Conservation (phyloP, 2,888 invertebrate species). For the Calameuta pallipes region DNA sequence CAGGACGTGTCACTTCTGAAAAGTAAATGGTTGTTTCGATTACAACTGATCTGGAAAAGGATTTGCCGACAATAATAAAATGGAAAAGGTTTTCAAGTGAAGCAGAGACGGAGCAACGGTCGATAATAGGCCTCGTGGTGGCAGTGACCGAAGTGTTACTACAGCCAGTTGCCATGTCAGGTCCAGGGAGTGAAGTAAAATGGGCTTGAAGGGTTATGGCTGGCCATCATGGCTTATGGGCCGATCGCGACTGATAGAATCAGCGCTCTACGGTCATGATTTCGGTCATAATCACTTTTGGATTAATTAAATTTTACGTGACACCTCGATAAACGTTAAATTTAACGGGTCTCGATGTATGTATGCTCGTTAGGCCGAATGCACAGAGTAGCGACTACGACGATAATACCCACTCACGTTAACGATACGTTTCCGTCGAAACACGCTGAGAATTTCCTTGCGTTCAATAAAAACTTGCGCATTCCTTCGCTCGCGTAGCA, state of each 20-base stretch:
- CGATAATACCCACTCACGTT: conserved; percentile 14
- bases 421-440: conserved; percentile 27
- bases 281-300: conserved; percentile 65
- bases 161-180: conserved; percentile 57
- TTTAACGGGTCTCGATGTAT: conserved; percentile 54
- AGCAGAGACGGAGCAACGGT: neutral
- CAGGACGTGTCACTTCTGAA: too few species aligned
- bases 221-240: conserved; percentile 61
- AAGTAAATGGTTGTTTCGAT: too few species aligned
- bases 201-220: conserved; percentile 62
- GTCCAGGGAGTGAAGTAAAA: conserved; percentile 63
- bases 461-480: too few species aligned
- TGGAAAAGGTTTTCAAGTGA: too few species aligned
- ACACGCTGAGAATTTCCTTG: conserved; percentile 8
- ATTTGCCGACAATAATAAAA: too few species aligned
- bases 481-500: too few species aligned
- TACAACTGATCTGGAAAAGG: too few species aligned
- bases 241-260: conserved; percentile 64
- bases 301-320: conserved; percentile 66
- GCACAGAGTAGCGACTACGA: too few species aligned
- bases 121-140: conserved; percentile 33
- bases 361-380: neutral
- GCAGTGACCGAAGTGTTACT: conserved; percentile 48
- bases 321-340: conserved; percentile 64
- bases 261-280: conserved; percentile 57